Evolutionary conservation across 2,888 invertebrate genomes (phyloP).

Genomic region (Cyclophora albipunctata): DNA sequence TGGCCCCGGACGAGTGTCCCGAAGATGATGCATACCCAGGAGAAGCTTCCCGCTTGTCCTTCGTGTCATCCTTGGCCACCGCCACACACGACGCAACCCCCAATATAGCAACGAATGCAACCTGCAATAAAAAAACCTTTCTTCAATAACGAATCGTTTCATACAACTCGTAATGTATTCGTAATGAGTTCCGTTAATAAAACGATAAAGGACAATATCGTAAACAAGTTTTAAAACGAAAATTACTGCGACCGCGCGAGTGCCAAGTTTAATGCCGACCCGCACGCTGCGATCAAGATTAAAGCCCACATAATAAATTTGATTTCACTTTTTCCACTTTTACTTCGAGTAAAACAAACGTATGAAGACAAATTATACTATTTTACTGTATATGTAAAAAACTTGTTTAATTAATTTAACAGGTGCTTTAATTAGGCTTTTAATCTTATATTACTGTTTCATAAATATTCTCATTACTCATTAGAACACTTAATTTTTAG

Average conservation of each 20-base stretch:
- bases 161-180: background rate
- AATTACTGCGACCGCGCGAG: slow-evolving; percentile 29
- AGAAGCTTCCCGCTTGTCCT: slow-evolving; percentile 60
- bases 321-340: slow-evolving; percentile 70
- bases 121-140: slow-evolving; percentile 44
- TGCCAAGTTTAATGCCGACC: slow-evolving; percentile 46
- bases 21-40: slow-evolving; percentile 38
- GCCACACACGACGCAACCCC: slow-evolving; percentile 54
- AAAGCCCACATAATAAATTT: slow-evolving; percentile 55
- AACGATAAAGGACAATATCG: slow-evolving; percentile 21
- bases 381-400: slow-evolving; percentile 3
- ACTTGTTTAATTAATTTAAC: too few relatives aligned
- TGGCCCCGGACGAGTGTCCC: slow-evolving; percentile 5
- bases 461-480: background rate
- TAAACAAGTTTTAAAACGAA: slow-evolving; percentile 44
- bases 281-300: slow-evolving; percentile 61
- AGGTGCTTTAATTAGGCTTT: too few relatives aligned
- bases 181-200: slow-evolving; percentile 18
- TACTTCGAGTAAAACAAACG: slow-evolving; percentile 44
- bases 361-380: slow-evolving; percentile 2
- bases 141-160: background rate
- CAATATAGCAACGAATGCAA: slow-evolving; percentile 52
- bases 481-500: background rate
- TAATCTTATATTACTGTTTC: too few relatives aligned
- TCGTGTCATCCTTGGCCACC: slow-evolving; percentile 49